Evolutionary conservation across 1,140 invertebrate species (phyloP), one percentile per base, ranked within the genome.

Genomic region (Oscheius sp.): DNA sequence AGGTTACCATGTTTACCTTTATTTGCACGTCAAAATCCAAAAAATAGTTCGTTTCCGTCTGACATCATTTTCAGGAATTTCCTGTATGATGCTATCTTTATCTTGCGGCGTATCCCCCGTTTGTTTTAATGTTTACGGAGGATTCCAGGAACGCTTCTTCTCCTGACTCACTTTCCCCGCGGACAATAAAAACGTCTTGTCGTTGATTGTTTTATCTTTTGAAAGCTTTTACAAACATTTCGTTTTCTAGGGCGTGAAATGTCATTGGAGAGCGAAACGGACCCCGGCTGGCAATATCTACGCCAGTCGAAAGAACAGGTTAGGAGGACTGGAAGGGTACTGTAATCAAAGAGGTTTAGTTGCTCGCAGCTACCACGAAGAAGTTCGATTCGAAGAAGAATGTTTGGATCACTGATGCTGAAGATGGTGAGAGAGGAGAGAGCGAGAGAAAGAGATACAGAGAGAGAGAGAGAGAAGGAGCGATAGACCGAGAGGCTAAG

Each of bases 201-300:
- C 0, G 18, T 23, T 45, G 42, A 45, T 45, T 15, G 23, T 45
- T 0, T 45, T 23, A 45, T 45, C 15, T 0, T 45, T 45, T n/a
- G n/a, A n/a, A n/a, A n/a, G n/a, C n/a, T n/a, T n/a, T n/a, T n/a
- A n/a, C n/a, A n/a, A n/a, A 45, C 42, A 18, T 45, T 45, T 45
- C 23, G 42, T 0, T 36, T 63, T 63, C 26, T 32, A 63, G 61
- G 61, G 61, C 61, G 31, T 32, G 61, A 45, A 15, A 45, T 45
- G 61, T 34, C 20, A 63, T 32, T n/a, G 61, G 36, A 63, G 61
- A 55, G 20, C 32, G 61, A 63, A n/a, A 63, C 35, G 61, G 61
- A 84, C 58, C 83, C 82, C 13, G 82, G 79, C 46, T 83, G 82
- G 82, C 81, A 79, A 63, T 83, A 71, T 72, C 70, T 83, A 42